A percentile compares a stretch with the other conserved stretches of the same genome.
phyloP scores from a whole-genome alignment of 2,888 invertebrate genomes.

The Ceraclea dissimilis region DNA sequence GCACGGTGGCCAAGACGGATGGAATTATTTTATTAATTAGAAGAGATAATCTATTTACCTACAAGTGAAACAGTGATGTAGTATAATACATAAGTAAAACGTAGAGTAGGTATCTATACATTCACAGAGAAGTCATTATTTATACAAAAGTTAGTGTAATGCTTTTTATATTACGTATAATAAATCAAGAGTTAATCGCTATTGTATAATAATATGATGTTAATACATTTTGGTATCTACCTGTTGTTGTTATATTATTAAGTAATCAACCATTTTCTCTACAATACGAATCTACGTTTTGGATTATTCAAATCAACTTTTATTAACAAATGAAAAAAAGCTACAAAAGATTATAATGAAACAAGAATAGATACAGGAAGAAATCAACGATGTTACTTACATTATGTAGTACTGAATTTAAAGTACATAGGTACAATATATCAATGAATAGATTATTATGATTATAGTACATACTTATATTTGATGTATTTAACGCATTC shows the following conservation, averaged over 20 bases:
- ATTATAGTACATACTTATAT: no score
- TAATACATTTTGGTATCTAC: neutral
- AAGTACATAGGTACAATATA: no score
- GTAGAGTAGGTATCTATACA: no score
- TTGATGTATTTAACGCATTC: no score
- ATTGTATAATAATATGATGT: neutral
- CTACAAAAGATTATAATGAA: neutral
- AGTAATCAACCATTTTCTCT: neutral
- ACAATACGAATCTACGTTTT: neutral
- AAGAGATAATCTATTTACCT: no score
- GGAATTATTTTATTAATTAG: no score
- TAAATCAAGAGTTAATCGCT: conserved; percentile 12
- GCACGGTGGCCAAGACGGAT: no score
- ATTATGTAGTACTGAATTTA: no score
- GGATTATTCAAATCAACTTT: neutral
- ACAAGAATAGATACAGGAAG: neutral
- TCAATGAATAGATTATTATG: no score
- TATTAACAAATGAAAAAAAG: neutral
- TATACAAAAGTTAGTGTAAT: neutral
- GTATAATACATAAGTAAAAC: no score
- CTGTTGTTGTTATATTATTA: neutral
- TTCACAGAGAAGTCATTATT: neutral
- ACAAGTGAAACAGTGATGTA: no score
- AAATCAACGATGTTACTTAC: neutral
- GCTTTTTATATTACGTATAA: conserved; percentile 11